Evolutionary conservation across 2,888 invertebrate genomes (phyloP).

Genomic region (Campoplex nolae): DNA sequence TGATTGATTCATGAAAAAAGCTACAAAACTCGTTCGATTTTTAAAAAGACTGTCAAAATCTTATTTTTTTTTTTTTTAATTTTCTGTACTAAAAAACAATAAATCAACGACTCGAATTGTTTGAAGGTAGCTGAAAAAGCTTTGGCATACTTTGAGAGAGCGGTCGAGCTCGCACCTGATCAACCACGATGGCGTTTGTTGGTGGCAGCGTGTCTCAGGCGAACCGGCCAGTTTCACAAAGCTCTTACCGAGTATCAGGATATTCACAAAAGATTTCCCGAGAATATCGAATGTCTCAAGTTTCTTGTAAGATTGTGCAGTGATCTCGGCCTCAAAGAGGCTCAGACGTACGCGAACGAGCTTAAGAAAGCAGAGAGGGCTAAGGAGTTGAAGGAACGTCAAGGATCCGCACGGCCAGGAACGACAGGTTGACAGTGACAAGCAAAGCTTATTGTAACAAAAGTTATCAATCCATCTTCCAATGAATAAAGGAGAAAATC

Average conservation of each 20-base stretch:
- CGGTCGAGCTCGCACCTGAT: conserved; percentile 85
- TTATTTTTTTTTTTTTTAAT: no score
- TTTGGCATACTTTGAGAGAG: conserved; percentile 92
- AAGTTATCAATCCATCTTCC: background rate
- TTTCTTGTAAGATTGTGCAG: conserved; percentile 95
- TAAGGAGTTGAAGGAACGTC: conserved; percentile 86
- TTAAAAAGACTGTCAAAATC: no score
- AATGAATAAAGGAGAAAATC: background rate
- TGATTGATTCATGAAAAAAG: no score
- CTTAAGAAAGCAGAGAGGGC: conserved; percentile 90
- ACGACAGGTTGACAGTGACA: conserved; percentile 68
- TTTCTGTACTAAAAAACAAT: no score
- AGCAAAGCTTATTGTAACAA: conserved; percentile 18
- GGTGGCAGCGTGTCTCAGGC: conserved; percentile 93
- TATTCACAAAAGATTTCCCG: conserved; percentile 95
- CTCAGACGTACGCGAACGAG: conserved; percentile 93
- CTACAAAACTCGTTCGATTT: no score
- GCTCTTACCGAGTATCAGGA: conserved; percentile 93
- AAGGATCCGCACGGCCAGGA: conserved; percentile 87
- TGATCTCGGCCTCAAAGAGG: conserved; percentile 96
- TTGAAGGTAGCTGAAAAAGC: conserved; percentile 92
- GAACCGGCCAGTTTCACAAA: conserved; percentile 93
- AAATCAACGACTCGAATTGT: background rate
- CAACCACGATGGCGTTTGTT: conserved; percentile 94
- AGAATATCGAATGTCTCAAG: conserved; percentile 96